A percentile compares a stretch with the other conserved stretches of the same genome.
These are phyloP conservation scores for Cettia cetti DNA, from an alignment of 2,113 vertebrate genomes.

Conservation along the genomic window DNA sequence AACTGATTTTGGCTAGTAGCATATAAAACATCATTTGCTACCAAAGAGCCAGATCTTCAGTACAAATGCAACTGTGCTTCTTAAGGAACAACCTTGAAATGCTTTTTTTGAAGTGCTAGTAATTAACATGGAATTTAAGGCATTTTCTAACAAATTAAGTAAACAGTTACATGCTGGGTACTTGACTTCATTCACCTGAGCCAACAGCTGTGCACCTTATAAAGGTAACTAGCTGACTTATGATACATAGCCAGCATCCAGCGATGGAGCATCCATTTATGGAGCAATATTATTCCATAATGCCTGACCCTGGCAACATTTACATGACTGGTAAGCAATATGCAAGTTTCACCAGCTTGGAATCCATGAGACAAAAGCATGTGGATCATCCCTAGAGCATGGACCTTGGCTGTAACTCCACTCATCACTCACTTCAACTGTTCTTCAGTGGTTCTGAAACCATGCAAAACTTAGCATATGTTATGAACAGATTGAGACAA, in stretches of 20 bases:
- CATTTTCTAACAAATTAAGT: constrained; percentile 49
- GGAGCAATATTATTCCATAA: constrained; percentile 21
- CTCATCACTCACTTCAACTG: background rate
- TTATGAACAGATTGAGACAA: background rate
- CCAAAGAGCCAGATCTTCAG: background rate
- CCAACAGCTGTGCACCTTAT: constrained; percentile 59
- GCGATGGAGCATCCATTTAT: constrained; percentile 9
- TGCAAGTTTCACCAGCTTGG: constrained; percentile 9
- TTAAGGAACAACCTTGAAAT: background rate
- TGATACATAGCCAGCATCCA: constrained; percentile 39
- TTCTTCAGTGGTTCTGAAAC: constrained; percentile 1
- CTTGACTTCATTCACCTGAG: constrained; percentile 50
- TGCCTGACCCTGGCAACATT: constrained; percentile 6
- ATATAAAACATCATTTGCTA: background rate
- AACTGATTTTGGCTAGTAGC: background rate
- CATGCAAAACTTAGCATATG: constrained; percentile 15
- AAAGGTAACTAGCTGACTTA: constrained; percentile 57
- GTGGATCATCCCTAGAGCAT: background rate
- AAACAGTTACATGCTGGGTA: constrained; percentile 1
- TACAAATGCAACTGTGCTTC: constrained; percentile 26
- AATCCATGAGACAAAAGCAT: background rate
- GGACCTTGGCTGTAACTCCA: background rate
- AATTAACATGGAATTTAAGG: constrained; percentile 38
- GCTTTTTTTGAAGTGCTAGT: background rate
- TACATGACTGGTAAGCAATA: background rate